Evolutionary conservation across 35 echinoderm and acorn worm genomes (phyloP).

Genomic region (Heliocidaris erythrogramma): DNA sequence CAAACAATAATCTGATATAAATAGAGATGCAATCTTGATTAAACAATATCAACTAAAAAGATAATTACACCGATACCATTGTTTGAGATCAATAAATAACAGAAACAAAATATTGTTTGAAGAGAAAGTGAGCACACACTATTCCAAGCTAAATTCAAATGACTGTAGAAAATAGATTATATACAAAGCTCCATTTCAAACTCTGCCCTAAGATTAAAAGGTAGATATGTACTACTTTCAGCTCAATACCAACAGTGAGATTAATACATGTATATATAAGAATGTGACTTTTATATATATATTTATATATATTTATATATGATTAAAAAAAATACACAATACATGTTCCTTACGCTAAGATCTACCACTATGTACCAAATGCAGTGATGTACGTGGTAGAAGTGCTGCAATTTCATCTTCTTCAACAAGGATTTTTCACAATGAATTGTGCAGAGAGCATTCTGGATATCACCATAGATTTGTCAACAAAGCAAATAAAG

Average conservation of each 20-base stretch:
- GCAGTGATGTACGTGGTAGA: background rate
- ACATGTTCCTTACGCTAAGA: background rate
- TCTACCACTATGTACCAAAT: slow-evolving; percentile 3
- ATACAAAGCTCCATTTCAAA: slow-evolving; percentile 5
- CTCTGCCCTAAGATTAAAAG: background rate
- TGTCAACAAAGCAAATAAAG: background rate
- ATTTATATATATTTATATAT: background rate
- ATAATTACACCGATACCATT: background rate
- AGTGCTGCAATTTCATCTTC: background rate
- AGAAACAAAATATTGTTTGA: slow-evolving; percentile 5
- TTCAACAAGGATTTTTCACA: background rate
- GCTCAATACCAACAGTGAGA: background rate
- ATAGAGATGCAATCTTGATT: slow-evolving; percentile 3
- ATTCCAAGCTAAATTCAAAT: slow-evolving; percentile 12
- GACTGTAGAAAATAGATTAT: slow-evolving; percentile 18
- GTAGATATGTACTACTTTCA: slow-evolving; percentile 18
- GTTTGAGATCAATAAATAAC: slow-evolving; percentile 2
- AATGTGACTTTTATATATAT: slow-evolving; percentile 19
- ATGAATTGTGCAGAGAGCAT: background rate
- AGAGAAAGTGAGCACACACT: slow-evolving; percentile 9
- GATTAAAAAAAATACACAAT: slow-evolving; percentile 13
- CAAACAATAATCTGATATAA: background rate
- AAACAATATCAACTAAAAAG: slow-evolving; percentile 13
- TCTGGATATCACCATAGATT: background rate
- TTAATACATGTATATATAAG: slow-evolving; percentile 19